Conservation (phyloP, 1,140 invertebrate genomes). For the Sycophaga agraensis region DNA sequence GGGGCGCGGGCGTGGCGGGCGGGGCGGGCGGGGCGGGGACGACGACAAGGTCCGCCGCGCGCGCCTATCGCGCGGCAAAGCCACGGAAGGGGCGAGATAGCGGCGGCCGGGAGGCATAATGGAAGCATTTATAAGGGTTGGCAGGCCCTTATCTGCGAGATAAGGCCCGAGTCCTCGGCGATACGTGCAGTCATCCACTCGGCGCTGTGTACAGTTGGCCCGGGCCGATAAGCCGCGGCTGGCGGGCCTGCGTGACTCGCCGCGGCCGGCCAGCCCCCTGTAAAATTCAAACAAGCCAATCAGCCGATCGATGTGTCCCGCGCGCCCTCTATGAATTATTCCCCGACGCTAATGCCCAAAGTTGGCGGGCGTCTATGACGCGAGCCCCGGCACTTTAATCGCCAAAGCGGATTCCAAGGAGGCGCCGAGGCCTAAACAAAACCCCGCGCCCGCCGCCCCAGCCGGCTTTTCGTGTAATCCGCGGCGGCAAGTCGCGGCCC, state of each 20-base stretch:
- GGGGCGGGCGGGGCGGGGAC: not conserved
- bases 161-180: conserved; percentile 41
- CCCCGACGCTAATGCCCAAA: conserved; percentile 1
- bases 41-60: not conserved
- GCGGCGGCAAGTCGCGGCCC: not conserved
- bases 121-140: conserved; percentile 54
- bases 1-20: conserved; percentile 2
- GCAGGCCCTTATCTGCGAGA: conserved; percentile 49
- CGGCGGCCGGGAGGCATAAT: conserved; percentile 37
- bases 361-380: not conserved
- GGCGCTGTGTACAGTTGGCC: no score
- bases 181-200: conserved; percentile 32
- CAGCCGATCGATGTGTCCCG: conserved; percentile 12
- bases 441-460: not conserved
- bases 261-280: not conserved
- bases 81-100: not conserved
- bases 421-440: not conserved
- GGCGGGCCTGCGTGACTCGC: conserved; percentile 31
- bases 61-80: not conserved
- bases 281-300: conserved; percentile 27
- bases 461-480: not conserved
- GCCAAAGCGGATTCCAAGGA: not conserved
- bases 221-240: no score
- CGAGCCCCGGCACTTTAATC: not conserved
- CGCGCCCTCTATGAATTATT: not conserved